Conservation (phyloP, 2,113 vertebrate genomes). For the Malurus elegans region DNA sequence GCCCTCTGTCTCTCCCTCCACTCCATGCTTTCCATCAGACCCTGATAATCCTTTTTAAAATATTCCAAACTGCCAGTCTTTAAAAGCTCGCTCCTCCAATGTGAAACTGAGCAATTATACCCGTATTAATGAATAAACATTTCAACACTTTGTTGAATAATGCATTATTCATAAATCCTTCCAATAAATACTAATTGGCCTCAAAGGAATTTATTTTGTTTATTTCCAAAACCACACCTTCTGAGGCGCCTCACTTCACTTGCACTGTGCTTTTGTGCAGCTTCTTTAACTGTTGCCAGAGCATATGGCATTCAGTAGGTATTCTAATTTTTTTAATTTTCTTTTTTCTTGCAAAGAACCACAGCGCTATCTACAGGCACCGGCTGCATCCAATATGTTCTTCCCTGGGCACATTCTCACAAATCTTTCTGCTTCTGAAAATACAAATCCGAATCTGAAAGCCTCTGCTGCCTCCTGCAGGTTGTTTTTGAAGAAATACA, state of each 20-base stretch:
- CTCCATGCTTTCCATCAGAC: not conserved
- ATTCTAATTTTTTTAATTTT: not conserved
- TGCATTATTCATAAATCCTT: not conserved
- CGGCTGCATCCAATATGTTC: not conserved
- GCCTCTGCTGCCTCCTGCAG: not conserved
- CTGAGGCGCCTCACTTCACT: not conserved
- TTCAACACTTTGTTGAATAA: not conserved
- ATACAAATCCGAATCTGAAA: not conserved
- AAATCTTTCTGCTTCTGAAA: not conserved
- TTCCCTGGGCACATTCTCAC: not conserved
- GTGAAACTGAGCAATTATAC: not conserved
- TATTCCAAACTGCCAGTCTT: not conserved
- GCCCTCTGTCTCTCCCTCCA: not conserved
- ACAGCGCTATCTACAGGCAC: not conserved
- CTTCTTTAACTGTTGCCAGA: not conserved
- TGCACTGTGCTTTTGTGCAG: not conserved
- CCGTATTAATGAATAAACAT: not conserved
- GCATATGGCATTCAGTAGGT: not conserved
- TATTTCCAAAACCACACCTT: not conserved
- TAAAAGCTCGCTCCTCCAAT: not conserved
- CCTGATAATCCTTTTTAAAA: not conserved
- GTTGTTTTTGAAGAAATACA: not conserved
- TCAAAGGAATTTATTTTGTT: not conserved
- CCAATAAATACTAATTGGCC: not conserved
- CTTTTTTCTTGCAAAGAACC: not conserved